Evolutionary conservation across 2,888 invertebrate species (phyloP).

Genomic region (Conistra vaccinii): DNA sequence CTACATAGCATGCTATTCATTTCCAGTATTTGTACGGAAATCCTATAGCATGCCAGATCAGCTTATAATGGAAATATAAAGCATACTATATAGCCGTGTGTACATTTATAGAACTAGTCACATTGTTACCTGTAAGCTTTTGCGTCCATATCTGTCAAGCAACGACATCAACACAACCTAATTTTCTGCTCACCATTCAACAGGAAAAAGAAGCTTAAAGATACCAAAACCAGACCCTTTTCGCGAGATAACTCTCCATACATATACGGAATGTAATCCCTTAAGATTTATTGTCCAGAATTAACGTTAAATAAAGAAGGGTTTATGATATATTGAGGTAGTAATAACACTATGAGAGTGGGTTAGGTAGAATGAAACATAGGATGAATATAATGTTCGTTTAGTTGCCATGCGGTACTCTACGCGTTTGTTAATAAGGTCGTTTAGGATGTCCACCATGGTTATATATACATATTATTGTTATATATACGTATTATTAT

Average conservation of each 20-base stretch:
- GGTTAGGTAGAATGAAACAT: slow-evolving; percentile 21
- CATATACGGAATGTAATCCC: slow-evolving; percentile 51
- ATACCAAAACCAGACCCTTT: slow-evolving; percentile 60
- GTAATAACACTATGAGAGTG: slow-evolving; percentile 53
- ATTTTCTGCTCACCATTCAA: slow-evolving; percentile 3
- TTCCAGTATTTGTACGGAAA: no score
- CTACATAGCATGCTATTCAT: no score
- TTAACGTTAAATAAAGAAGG: slow-evolving; percentile 62
- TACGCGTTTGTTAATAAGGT: neutral
- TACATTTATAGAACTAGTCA: neutral
- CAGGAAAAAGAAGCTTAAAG: slow-evolving; percentile 24
- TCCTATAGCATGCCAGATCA: no score
- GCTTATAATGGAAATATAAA: no score
- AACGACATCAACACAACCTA: neutral
- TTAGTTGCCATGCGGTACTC: slow-evolving; percentile 15
- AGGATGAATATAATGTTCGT: slow-evolving; percentile 29
- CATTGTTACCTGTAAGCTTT: neutral
- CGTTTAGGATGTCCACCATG: neutral
- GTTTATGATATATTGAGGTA: slow-evolving; percentile 49
- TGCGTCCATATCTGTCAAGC: neutral
- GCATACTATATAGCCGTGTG: no score
- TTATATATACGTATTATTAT: no score
- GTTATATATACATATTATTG: no score
- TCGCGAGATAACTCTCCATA: slow-evolving; percentile 58
- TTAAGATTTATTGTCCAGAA: slow-evolving; percentile 62